Conservation (phyloP, 2,113 vertebrate genomes). For the Pyrgilauda ruficollis region DNA sequence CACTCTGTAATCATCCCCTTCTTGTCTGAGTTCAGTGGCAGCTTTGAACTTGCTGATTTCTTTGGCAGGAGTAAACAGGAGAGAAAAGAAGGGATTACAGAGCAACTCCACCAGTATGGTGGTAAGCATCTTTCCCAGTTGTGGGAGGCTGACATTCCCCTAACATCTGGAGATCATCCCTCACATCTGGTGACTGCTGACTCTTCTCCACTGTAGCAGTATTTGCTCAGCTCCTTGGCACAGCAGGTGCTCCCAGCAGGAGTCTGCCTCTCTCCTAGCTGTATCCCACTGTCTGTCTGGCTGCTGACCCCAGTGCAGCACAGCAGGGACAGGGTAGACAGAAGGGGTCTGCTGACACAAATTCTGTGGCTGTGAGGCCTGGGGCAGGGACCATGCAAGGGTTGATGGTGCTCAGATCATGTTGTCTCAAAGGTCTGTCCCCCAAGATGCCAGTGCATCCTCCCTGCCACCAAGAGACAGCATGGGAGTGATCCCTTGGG, state of each 20-base stretch:
- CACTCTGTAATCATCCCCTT: not conserved
- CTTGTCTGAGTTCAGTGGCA: not conserved
- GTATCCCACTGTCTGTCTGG: not conserved
- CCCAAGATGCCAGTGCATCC: not conserved
- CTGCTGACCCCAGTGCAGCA: not conserved
- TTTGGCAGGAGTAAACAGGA: constrained; percentile 6
- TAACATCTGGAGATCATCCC: not conserved
- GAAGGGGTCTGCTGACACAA: not conserved
- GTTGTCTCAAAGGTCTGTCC: not conserved
- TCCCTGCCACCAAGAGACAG: not conserved
- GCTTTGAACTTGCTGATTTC: constrained; percentile 26
- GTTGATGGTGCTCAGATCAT: not conserved
- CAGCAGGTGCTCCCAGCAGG: not conserved
- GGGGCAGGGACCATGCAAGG: not conserved
- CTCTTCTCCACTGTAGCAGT: not conserved
- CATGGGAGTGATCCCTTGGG: not conserved
- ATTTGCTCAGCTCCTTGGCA: not conserved
- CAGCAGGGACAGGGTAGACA: not conserved
- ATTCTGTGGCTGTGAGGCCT: not conserved
- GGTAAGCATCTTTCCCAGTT: not conserved
- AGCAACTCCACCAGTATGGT: not conserved
- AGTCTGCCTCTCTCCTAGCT: not conserved
- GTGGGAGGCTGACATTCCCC: not conserved
- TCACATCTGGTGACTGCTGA: not conserved
- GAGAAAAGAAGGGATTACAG: not conserved